Evolutionary conservation across 2,888 invertebrate genomes (phyloP).

Genomic region (Apodemia hepburni): DNA sequence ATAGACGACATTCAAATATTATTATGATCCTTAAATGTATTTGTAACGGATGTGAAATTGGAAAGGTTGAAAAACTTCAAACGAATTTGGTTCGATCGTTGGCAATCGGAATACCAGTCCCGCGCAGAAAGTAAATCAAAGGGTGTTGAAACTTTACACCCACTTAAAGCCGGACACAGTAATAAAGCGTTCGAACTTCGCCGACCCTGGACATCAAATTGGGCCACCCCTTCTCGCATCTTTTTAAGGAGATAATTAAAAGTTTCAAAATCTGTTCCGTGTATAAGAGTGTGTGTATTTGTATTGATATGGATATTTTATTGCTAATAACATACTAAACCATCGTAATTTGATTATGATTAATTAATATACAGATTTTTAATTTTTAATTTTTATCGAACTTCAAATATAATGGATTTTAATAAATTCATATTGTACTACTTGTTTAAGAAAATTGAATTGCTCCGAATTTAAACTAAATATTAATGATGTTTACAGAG

Average conservation of each 20-base stretch:
- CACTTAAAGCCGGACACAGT: constrained; percentile 80
- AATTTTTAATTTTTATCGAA: too few relatives aligned
- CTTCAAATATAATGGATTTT: too few relatives aligned
- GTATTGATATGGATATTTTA: too few relatives aligned
- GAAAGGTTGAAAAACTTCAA: constrained; percentile 40
- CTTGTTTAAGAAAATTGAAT: too few relatives aligned
- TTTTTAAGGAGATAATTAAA: constrained; percentile 66
- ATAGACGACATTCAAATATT: constrained; percentile 29
- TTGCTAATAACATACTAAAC: too few relatives aligned
- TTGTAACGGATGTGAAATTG: constrained; percentile 18
- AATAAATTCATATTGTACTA: too few relatives aligned
- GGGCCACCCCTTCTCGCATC: constrained; percentile 66
- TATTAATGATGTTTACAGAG: too few relatives aligned
- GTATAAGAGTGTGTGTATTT: constrained; percentile 35
- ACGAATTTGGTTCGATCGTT: constrained; percentile 57
- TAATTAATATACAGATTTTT: too few relatives aligned
- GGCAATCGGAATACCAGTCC: constrained; percentile 62
- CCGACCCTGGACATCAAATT: constrained; percentile 74
- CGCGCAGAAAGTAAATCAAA: constrained; percentile 76
- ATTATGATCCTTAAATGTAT: constrained; percentile 18
- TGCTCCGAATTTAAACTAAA: too few relatives aligned
- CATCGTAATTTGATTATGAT: too few relatives aligned
- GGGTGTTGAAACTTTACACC: constrained; percentile 81
- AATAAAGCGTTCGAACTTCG: constrained; percentile 79
- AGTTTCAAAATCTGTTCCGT: constrained; percentile 54